Evolutionary conservation across 53 echinoderm and acorn worm species (phyloP), one percentile per base, ranked within the genome.

Genomic region (Echinarachnius parma): DNA sequence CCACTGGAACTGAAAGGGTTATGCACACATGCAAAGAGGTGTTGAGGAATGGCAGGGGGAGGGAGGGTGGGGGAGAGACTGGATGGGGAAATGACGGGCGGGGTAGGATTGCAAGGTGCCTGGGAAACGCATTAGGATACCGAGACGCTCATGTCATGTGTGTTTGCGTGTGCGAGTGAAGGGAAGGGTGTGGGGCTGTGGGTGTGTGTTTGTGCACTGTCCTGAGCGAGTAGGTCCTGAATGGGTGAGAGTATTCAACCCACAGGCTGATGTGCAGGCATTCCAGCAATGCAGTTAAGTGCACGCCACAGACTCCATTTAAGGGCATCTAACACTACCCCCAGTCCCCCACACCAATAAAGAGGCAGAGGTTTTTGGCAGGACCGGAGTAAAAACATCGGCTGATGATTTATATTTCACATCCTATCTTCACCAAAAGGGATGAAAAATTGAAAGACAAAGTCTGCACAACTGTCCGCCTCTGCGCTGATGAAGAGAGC

Each of bases 291-390:
- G 74, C 57, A 37, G 37, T 56, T 27, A 28, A 39, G 39, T 15
- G 55, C 55, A 56, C 42, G 39, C 35, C 37, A 36, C 57, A 23
- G 36, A 36, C 35, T 36, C 74, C 74, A 72, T 72, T 56, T 72
- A 44, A 72, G 74, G 74, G 74, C 74, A 72, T 72, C 1, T 39
- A 54, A 26, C 55, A 37, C 27, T 45, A 28, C 56, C 74, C 35
- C 35, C 74, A 27, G 39, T 55, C 74, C 35, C 35, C 74, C 19
- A 27, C 10, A 11, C 74, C 74, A 55, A 56, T 72, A 27, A 52
- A 7, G 31, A 68, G 44, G 44, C 21, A 65, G 45, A 29, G n/a
- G n/a, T n/a, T n/a, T n/a, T n/a, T n/a, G n/a, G n/a, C n/a, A n/a
- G n/a, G n/a, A n/a, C n/a, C n/a, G n/a, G n/a, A n/a, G n/a, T n/a